These are phyloP conservation scores for Gastrophryne carolinensis DNA, from an alignment of 2,797 vertebrate genomes.

Conservation along the genomic window DNA sequence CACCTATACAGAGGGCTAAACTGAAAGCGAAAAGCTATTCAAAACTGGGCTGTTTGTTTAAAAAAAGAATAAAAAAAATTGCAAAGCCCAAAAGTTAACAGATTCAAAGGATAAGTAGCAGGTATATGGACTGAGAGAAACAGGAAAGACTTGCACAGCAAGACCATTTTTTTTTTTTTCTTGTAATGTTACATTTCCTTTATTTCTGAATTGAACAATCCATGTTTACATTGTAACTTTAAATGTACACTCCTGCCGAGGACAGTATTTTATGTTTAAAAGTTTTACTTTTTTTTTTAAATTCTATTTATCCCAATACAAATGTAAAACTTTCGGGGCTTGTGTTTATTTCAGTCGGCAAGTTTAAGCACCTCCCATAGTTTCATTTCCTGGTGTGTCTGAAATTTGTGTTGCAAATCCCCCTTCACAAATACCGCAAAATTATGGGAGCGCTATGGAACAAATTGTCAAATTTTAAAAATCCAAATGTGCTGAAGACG, in stretches of 20 bases:
- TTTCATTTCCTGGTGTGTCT: conserved; percentile 26
- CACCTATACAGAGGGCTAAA: conserved; percentile 58
- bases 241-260: conserved; percentile 19
- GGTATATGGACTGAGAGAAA: conserved; percentile 13
- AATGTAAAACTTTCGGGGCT: neutral
- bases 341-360: neutral
- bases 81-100: conserved; percentile 39
- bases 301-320: neutral
- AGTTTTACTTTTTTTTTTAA: conserved; percentile 1
- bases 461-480: too few relatives aligned
- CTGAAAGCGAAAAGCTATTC: conserved; percentile 27
- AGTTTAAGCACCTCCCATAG: neutral
- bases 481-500: too few relatives aligned
- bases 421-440: too few relatives aligned
- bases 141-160: neutral
- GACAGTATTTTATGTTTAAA: conserved; percentile 28
- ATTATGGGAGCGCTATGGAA: too few relatives aligned
- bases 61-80: too few relatives aligned
- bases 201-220: neutral
- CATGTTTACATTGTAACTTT: conserved; percentile 17
- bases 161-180: conserved; percentile 10
- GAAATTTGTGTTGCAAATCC: conserved; percentile 6
- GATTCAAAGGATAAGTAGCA: conserved; percentile 9
- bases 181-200: conserved; percentile 8
- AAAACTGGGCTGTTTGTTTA: conserved; percentile 26